Base-by-base conservation (phyloP, 2,113 vertebrate genomes). In the Apistogramma diplotaenia region DNA sequence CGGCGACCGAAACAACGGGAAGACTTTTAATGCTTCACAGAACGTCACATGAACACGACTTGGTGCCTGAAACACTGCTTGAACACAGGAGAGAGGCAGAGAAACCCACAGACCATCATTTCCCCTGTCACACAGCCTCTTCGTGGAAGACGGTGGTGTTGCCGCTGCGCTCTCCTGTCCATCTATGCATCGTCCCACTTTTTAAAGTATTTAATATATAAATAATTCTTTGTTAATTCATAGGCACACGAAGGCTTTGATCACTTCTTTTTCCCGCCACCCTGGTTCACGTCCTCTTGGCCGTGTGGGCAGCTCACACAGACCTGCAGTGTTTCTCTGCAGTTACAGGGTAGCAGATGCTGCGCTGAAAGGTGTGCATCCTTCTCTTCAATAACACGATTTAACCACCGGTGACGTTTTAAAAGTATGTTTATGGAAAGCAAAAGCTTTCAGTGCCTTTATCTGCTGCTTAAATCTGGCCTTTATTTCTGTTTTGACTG, bases 1-100 rank as follows among this genome's bases (percentile, higher is more conserved):
- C 31, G 74, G 88, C 79, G 79, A 76, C 35, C 13, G 13, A 57
- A 82, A 78, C 57, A 83, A 43, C 21, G 72, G 59, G 56, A 81
- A 75, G 16, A 70, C 6, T 13, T 7, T 53, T 13, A 65, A 18
- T 27, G 19, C 57, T 56, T 54, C 25, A 31, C 15, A 29, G 18
- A 19, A 2, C 55, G n/a, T 67, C 11, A 35, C 49, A 56, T 33
- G 33, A 21, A 54, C 0, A 37, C 23, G 76, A 56, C 27, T 0
- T 1, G 8, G 27, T 29, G 33, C 15, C 23, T 56, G 4, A 11
- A 56, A 2, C 18, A 16, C 2, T 49, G 43, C 43, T 18, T 46
- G 18, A 13, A 46, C 43, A 46, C 4, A 46, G 23, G 23, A 11
- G 5, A 49, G 23, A 3, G 18, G 62, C 7, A 29, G 40, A 49